These are phyloP conservation scores for Sorex maritimensis DNA, from an alignment of 2,797 vertebrate genomes.

Conservation along the genomic window DNA sequence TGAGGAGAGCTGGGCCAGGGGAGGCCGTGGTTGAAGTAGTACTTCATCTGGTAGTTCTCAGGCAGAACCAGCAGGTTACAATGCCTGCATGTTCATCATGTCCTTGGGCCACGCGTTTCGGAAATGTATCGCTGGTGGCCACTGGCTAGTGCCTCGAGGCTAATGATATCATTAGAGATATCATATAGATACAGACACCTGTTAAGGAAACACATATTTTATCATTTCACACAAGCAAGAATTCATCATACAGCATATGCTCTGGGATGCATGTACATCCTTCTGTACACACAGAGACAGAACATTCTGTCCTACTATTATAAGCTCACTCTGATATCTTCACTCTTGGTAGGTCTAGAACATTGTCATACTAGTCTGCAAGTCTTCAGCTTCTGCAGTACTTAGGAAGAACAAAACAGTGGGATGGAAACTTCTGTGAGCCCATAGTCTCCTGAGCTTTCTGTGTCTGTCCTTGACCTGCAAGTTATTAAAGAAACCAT, in stretches of 20 bases:
- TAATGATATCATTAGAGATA: no score
- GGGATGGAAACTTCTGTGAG: no score
- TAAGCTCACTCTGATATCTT: no score
- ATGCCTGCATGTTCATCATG: conserved; percentile 98
- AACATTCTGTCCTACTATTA: background rate
- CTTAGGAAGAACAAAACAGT: no score
- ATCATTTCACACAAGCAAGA: background rate
- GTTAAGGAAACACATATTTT: background rate
- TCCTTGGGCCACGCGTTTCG: conserved; percentile 97
- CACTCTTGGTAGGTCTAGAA: no score
- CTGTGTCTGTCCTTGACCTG: conserved; percentile 4
- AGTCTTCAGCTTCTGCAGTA: no score
- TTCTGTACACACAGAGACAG: background rate
- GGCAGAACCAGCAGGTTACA: conserved; percentile 97
- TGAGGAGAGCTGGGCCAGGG: conserved; percentile 97
- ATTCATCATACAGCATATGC: background rate
- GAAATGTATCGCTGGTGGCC: conserved; percentile 92
- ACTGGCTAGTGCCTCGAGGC: background rate
- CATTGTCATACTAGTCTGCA: no score
- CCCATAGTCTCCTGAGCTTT: background rate
- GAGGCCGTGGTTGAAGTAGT: conserved; percentile 97
- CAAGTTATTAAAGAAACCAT: background rate
- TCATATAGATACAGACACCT: background rate
- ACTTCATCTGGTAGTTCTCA: conserved; percentile 98
- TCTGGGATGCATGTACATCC: background rate